These are phyloP conservation scores for Apamea epomidion DNA, from an alignment of 2,888 invertebrate genomes.

Conservation along the genomic window DNA sequence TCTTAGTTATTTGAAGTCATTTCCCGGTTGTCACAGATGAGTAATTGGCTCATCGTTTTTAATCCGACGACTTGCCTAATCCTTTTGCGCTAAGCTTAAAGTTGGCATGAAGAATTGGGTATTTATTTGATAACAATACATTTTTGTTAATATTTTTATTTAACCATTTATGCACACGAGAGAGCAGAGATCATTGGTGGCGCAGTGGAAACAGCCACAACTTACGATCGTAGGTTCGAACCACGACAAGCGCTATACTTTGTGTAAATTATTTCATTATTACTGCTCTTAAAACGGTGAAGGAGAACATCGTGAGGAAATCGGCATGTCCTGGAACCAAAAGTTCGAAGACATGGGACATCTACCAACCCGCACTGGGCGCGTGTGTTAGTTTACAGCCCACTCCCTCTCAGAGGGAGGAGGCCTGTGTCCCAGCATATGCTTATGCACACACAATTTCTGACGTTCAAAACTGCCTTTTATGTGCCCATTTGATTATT, in stretches of 20 bases:
- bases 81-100: not conserved
- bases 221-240: not conserved
- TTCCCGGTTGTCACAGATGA: conserved; percentile 15
- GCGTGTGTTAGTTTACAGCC: not conserved
- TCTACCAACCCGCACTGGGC: not conserved
- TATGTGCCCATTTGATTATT: too few species aligned
- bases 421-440: not conserved
- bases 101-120: not conserved
- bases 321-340: not conserved
- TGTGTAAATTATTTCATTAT: not conserved
- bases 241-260: not conserved
- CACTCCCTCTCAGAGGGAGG: not conserved
- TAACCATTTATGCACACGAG: not conserved
- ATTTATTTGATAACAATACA: not conserved
- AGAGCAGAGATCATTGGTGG: not conserved
- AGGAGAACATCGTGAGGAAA: not conserved
- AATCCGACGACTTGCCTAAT: not conserved
- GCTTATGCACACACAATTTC: too few species aligned
- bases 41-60: not conserved
- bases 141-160: not conserved
- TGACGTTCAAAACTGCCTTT: too few species aligned
- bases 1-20: conserved; percentile 19
- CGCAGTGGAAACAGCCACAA: not conserved
- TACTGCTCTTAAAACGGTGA: not conserved
- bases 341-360: not conserved